Percentiles rank a stretch among this genome's conserved stretches.
phyloP scores from a whole-genome alignment of 2,113 vertebrate species.

The Mobula hypostoma region DNA sequence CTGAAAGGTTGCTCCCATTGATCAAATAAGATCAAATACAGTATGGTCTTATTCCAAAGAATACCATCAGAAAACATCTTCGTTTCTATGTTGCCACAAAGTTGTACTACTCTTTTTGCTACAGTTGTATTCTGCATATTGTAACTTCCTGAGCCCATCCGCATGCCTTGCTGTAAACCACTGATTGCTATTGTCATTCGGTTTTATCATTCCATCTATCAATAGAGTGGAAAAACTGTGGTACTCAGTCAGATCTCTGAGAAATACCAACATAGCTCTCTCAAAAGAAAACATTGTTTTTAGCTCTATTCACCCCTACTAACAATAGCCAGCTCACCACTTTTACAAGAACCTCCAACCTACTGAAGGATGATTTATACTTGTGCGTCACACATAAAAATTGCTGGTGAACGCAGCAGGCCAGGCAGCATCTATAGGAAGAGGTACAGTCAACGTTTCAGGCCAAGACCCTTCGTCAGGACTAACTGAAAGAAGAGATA shows the following conservation, averaged over 20 bases:
- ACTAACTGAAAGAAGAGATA: no score
- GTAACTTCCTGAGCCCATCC: neutral
- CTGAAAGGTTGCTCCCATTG: neutral
- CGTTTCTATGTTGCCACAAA: neutral
- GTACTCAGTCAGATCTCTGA: neutral
- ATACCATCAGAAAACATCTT: neutral
- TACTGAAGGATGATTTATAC: neutral
- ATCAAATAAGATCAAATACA: neutral
- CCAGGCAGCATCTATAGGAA: no score
- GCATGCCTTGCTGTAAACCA: neutral
- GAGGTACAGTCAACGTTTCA: no score
- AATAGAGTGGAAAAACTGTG: neutral
- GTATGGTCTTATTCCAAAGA: neutral
- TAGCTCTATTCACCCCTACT: neutral
- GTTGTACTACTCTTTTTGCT: neutral
- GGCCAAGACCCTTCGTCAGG: no score
- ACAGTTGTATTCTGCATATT: no score
- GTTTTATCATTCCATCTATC: neutral
- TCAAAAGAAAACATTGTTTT: neutral
- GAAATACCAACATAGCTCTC: neutral
- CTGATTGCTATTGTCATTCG: neutral
- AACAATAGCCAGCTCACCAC: neutral
- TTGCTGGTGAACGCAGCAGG: no score
- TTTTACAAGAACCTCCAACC: neutral
- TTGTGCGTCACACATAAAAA: no score